These are phyloP conservation scores for Bothrops jararaca DNA, from an alignment of 2,113 vertebrate genomes.

Conservation along the genomic window DNA sequence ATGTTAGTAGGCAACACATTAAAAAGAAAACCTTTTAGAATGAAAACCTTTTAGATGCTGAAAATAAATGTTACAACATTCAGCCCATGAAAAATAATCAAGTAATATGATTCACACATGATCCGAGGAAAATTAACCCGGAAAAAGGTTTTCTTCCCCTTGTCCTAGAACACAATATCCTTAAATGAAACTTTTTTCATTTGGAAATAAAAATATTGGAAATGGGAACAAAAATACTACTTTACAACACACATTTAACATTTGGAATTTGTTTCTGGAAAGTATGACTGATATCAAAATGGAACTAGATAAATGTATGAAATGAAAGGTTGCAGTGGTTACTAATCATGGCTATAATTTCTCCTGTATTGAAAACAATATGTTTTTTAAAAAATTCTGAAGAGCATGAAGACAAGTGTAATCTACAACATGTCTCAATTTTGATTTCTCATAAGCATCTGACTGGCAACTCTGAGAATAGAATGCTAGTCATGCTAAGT, in stretches of 20 bases:
- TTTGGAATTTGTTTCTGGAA: neutral
- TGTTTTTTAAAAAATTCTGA: neutral
- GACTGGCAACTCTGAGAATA: neutral
- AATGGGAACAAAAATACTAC: neutral
- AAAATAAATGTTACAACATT: neutral
- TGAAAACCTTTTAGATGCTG: neutral
- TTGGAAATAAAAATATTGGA: no score
- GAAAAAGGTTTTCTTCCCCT: neutral
- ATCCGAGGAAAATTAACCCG: neutral
- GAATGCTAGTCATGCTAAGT: neutral
- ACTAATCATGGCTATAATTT: neutral
- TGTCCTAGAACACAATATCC: neutral
- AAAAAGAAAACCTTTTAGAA: neutral
- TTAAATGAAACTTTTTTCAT: neutral
- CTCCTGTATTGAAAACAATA: neutral
- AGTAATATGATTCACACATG: neutral
- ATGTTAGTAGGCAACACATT: neutral
- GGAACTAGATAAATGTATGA: neutral
- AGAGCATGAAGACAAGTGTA: neutral
- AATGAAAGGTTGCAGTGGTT: neutral
- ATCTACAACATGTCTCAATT: neutral
- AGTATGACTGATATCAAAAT: neutral
- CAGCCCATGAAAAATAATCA: neutral
- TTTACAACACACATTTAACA: neutral
- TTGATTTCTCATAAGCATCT: neutral